phyloP scores from a whole-genome alignment of 2,888 invertebrate genomes.

The Spialia ferax region DNA sequence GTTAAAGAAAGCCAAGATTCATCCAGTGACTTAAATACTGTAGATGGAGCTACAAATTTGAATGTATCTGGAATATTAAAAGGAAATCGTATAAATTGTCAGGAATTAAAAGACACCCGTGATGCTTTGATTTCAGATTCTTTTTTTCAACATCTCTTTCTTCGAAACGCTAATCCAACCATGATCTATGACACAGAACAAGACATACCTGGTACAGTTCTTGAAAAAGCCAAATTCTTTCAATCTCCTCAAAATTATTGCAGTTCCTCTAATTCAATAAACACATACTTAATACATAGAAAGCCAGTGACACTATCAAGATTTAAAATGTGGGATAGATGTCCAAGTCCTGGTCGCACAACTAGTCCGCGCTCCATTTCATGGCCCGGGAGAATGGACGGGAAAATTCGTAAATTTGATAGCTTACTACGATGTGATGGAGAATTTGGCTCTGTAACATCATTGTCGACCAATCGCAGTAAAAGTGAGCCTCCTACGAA shows the following conservation, averaged over 20 bases:
- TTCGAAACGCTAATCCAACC: slow-evolving; percentile 76
- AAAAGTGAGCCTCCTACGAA: slow-evolving; percentile 88
- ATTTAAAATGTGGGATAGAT: slow-evolving; percentile 89
- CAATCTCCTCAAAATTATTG: slow-evolving; percentile 81
- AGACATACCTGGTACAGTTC: slow-evolving; percentile 83
- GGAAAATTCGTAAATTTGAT: slow-evolving; percentile 80
- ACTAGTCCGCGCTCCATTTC: slow-evolving; percentile 87
- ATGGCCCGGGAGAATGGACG: slow-evolving; percentile 87
- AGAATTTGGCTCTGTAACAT: slow-evolving; percentile 78
- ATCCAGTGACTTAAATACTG: slow-evolving; percentile 75
- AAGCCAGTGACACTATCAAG: slow-evolving; percentile 91
- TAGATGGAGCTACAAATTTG: slow-evolving; percentile 66
- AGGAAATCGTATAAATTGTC: slow-evolving; percentile 57
- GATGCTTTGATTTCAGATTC: slow-evolving; percentile 87
- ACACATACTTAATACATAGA: slow-evolving; percentile 89
- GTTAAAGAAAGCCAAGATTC: slow-evolving; percentile 52
- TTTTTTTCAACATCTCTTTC: slow-evolving; percentile 91
- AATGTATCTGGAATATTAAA: slow-evolving; percentile 61
- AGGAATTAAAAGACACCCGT: slow-evolving; percentile 86
- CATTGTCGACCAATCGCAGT: slow-evolving; percentile 85
- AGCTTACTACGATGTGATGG: slow-evolving; percentile 73
- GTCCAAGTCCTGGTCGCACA: slow-evolving; percentile 77
- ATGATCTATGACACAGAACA: slow-evolving; percentile 65
- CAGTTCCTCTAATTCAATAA: slow-evolving; percentile 87
- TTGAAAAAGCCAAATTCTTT: slow-evolving; percentile 90